A percentile compares a stretch with the other conserved stretches of the same genome.
phyloP scores from a whole-genome alignment of 2,797 vertebrate species.

The Pseudochaenichthys georgianus region DNA sequence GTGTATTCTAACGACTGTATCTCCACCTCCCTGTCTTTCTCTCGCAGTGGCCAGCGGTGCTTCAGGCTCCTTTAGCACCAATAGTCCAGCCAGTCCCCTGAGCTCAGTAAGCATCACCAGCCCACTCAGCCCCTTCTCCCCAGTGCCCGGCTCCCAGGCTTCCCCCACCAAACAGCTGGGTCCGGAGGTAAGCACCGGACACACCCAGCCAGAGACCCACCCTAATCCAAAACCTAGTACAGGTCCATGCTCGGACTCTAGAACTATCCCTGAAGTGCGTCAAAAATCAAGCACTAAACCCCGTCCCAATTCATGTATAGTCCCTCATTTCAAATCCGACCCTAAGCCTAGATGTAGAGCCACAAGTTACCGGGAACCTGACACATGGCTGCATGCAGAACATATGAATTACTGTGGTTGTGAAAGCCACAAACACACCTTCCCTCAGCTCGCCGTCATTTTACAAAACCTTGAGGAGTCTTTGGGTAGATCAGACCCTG shows the following conservation, averaged over 20 bases:
- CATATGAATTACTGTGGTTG: conserved; percentile 4
- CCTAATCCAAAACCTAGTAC: conserved; percentile 22
- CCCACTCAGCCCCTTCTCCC: conserved; percentile 95
- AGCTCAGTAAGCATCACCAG: conserved; percentile 96
- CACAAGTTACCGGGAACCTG: conserved; percentile 45
- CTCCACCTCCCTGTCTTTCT: conserved; percentile 16
- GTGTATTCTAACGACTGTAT: conserved; percentile 3
- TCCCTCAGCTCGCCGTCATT: conserved; percentile 9
- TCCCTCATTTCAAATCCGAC: conserved; percentile 32
- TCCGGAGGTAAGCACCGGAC: conserved; percentile 89
- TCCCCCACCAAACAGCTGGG: conserved; percentile 92
- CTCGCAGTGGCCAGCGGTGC: conserved; percentile 86
- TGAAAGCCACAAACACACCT: conserved; percentile 19
- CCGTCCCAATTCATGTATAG: conserved; percentile 49
- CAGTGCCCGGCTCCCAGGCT: conserved; percentile 91
- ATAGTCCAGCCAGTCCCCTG: conserved; percentile 96
- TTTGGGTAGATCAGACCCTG: conserved; percentile 50
- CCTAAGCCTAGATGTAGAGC: conserved; percentile 39
- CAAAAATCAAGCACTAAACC: conserved; percentile 48
- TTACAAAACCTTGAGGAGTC: conserved; percentile 33
- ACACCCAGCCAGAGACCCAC: conserved; percentile 28
- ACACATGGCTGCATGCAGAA: conserved; percentile 26
- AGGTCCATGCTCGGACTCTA: conserved; percentile 16
- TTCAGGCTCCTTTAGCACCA: conserved; percentile 93
- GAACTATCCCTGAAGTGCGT: conserved; percentile 35